phyloP scores from a whole-genome alignment of 2,797 vertebrate genomes.

The Epinephelus awoara region DNA sequence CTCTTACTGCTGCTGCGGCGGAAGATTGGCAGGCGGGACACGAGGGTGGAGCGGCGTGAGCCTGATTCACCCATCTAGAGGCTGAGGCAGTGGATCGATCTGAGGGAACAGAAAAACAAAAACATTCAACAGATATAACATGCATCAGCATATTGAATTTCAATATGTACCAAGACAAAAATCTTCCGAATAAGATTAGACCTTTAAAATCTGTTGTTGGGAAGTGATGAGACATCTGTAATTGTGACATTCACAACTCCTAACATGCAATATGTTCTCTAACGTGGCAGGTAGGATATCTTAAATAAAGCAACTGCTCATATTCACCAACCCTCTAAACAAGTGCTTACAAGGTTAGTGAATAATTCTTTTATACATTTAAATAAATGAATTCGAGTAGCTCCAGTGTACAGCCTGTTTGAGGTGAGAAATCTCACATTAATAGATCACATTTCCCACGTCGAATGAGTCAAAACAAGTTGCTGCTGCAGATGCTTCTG shows the following conservation, averaged over 20 bases:
- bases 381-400: neutral
- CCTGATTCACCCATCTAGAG: slow-evolving; percentile 94
- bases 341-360: neutral
- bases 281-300: neutral
- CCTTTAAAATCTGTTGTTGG: neutral
- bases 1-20: slow-evolving; percentile 92
- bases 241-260: neutral
- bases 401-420: neutral
- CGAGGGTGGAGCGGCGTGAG: slow-evolving; percentile 93
- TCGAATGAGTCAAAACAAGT: slow-evolving; percentile 33
- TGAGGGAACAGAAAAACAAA: slow-evolving; percentile 46
- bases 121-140: no score
- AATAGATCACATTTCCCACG: slow-evolving; percentile 7
- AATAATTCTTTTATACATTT: no score
- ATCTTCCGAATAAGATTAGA: no score
- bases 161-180: no score
- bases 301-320: neutral
- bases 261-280: neutral
- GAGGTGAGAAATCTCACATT: slow-evolving; percentile 23
- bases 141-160: no score
- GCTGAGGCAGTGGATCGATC: slow-evolving; percentile 38
- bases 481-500: slow-evolving; percentile 20
- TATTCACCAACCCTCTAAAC: neutral
- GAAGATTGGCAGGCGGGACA: slow-evolving; percentile 98
- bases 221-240: neutral